Conservation (phyloP, 64 coral and sea anemone genomes). For the Hydrozoanthus tunicans region DNA sequence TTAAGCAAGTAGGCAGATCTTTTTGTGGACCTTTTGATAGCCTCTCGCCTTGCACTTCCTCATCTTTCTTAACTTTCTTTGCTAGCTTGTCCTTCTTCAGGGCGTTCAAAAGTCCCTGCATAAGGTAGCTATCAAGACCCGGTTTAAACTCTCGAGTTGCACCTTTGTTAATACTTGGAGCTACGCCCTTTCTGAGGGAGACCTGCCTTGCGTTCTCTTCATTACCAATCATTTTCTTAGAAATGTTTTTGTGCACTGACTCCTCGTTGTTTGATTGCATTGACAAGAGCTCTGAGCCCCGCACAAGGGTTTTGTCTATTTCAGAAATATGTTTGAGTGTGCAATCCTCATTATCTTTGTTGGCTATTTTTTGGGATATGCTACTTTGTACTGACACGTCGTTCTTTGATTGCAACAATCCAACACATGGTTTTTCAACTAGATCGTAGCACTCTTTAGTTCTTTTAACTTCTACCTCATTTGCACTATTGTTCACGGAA, state of each 20-base stretch:
- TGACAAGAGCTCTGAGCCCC: background rate
- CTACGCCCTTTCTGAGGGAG: background rate
- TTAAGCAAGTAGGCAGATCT: background rate
- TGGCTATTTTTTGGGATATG: background rate
- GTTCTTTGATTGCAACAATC: background rate
- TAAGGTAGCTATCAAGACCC: background rate
- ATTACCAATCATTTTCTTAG: background rate
- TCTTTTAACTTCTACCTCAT: background rate
- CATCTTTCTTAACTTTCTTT: slow-evolving; percentile 18
- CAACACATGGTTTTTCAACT: background rate
- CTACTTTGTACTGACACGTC: background rate
- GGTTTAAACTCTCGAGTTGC: background rate
- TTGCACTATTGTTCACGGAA: background rate
- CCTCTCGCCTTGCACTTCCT: background rate
- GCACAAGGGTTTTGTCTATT: background rate
- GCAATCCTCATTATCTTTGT: background rate
- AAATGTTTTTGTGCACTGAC: background rate
- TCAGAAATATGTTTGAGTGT: background rate
- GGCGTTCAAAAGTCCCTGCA: slow-evolving; percentile 32
- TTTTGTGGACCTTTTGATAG: background rate
- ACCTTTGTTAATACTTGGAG: background rate
- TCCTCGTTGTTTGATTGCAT: background rate
- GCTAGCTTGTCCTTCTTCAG: slow-evolving; percentile 6
- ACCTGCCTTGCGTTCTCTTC: background rate
- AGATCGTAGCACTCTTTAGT: background rate